Conservation (phyloP, 2,888 invertebrate species). For the Eustalomyia histrio region DNA sequence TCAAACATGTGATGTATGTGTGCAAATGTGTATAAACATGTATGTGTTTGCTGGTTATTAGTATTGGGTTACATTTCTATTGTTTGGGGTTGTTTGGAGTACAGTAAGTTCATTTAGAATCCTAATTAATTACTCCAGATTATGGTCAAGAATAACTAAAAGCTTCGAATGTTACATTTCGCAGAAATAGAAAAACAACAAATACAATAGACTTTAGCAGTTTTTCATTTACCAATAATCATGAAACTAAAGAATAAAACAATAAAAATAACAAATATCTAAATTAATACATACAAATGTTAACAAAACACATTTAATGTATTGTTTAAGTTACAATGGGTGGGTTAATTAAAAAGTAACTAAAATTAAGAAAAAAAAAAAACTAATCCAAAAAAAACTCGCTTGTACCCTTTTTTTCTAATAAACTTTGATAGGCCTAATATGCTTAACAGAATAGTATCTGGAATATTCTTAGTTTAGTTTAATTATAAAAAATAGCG, state of each 20-base stretch:
- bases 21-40: background rate
- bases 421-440: no score
- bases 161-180: background rate
- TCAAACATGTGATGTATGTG: background rate
- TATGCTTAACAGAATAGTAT: no score
- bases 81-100: background rate
- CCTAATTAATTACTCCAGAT: constrained; percentile 52
- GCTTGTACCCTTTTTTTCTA: no score
- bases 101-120: constrained; percentile 39
- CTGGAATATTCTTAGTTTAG: no score
- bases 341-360: background rate
- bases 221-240: constrained; percentile 23
- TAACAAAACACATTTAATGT: constrained; percentile 2
- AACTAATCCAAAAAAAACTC: no score
- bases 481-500: no score
- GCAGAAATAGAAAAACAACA: no score
- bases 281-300: constrained; percentile 5
- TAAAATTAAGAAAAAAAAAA: no score
- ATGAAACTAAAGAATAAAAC: constrained; percentile 4
- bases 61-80: background rate
- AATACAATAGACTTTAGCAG: constrained; percentile 1
- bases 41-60: background rate
- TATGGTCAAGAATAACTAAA: constrained; percentile 22
- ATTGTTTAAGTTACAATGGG: background rate
- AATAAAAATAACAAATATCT: constrained; percentile 11